Evolutionary conservation across 2,797 vertebrate genomes (phyloP), one percentile per base, ranked within the genome.

Genomic region (Zalophus californianus): DNA sequence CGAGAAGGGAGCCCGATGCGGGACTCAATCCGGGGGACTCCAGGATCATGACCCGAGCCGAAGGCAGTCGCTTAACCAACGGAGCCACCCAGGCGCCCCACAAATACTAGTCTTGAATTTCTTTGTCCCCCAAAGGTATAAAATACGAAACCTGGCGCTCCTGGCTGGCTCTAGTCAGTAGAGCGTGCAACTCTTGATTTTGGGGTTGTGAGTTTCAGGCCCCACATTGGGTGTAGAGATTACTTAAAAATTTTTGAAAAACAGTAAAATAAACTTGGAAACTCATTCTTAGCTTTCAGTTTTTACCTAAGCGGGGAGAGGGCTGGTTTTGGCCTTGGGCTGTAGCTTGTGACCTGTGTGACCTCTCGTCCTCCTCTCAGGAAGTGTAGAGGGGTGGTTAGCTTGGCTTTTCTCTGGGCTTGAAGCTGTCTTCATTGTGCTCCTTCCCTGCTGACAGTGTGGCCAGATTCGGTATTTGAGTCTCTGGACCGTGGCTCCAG

Each of bases 281-380:
- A 48, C 35, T 27, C 32, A 32, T 77, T 58, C 58, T 82, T 32
- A 32, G 70, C n/a, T n/a, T 8, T 62, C 7, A 23, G 27, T 9
- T 41, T 32, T 84, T 18, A 20, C 48, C 50, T n/a, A 16, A 5
- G 6, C 23, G 3, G 56, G 64, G 25, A 60, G 13, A 32, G 2
- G 21, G 23, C 64, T 48, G 64, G 16, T 50, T 91, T n/a, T 80
- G n/a, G 66, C 54, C n/a, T 62, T 2, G 29, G 32, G n/a, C 77
- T n/a, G 7, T 48, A 35, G 62, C 35, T 23, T 66, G 58, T 78
- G 20, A 41, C 41, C 44, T 8, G 12, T 32, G 16, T 12, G 10
- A 11, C 6, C 16, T 27, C 38, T 0, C 1, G 3, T 12, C 2
- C 25, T 4, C 50, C n/a, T 25, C 25, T 60, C 21, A 12, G 50